A percentile compares a stretch with the other conserved stretches of the same genome.
phyloP scores from a whole-genome alignment of 2,888 invertebrate species.

The Dicyrtoma fusca region DNA sequence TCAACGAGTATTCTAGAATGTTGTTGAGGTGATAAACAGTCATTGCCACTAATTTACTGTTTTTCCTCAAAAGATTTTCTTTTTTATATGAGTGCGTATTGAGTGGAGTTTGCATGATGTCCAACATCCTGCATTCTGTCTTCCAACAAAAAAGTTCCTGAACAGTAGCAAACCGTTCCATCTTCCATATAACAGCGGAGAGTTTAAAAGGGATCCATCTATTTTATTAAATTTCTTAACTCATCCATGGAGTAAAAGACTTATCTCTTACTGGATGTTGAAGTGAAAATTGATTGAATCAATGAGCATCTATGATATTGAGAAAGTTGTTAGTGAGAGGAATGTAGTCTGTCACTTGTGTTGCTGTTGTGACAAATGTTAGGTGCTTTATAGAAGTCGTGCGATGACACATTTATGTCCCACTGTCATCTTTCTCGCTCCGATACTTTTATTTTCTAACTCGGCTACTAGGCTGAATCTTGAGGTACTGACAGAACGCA shows the following conservation, averaged over 20 bases:
- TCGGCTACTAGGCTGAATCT: too few species aligned
- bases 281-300: slow-evolving; percentile 8
- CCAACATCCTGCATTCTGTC: too few species aligned
- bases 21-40: not conserved
- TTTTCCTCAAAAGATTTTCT: too few species aligned
- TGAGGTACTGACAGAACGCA: not conserved
- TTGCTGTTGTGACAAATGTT: slow-evolving; percentile 10
- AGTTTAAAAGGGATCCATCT: not conserved
- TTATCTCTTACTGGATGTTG: not conserved
- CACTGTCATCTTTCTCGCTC: slow-evolving; percentile 4
- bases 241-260: not conserved
- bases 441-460: too few species aligned
- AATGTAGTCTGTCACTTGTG: slow-evolving; percentile 5
- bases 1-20: too few species aligned
- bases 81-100: too few species aligned
- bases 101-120: too few species aligned
- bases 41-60: not conserved
- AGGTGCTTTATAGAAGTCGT: not conserved
- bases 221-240: not conserved
- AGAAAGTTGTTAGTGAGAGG: not conserved
- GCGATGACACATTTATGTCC: slow-evolving; percentile 6
- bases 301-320: slow-evolving; percentile 9
- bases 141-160: not conserved
- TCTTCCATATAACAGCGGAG: not conserved
- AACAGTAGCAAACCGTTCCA: not conserved